Evolutionary conservation across 2,113 vertebrate species (phyloP), one percentile per base, ranked within the genome.

Genomic region (Ammodytes marinus): DNA sequence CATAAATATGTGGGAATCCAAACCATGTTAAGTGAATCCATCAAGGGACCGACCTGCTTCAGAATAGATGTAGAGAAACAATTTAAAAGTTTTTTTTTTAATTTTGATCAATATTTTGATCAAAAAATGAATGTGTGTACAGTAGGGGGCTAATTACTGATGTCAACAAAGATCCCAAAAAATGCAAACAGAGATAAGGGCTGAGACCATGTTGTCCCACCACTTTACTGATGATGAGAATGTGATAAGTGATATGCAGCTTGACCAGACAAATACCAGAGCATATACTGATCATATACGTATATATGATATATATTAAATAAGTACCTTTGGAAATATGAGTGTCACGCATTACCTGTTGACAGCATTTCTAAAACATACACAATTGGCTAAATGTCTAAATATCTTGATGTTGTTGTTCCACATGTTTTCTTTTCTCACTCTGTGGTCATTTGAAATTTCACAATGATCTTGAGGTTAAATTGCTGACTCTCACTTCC

Each of bases 261-360:
- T 46, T 75, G 69, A 71, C 46, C 72, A 69, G 77, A 86, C 83
- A 87, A 87, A 82, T 86, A 88, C 86, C 84, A 90, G 84, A 87
- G 87, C 72, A 27, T 27, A 27, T 74, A 58, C 50, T 59, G 60
- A 72, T 27, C 43, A 57, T 61, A n/a, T 11, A 19, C 3, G 8
- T 71, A 10, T 19, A 52, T 2, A 61, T 71, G 49, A 68, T 8
- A 69, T 2, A 60, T 39, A 84, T 52, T 40, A 50, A 39, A 35
- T 60, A 10, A 43, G 7, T 72, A 49, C n/a, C 17, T 1, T 37
- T 57, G 37, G 39, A 13, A 27, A 61, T 69, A 67, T 17, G 40
- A 69, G 55, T 39, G n/a, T 59, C 46, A 46, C 9, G 15, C 46
- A 73, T 3, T 19, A 14, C 8, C 4, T 52, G 8, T 17, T 66